Percentiles rank a stretch among this genome's conserved stretches.
Conservation (phyloP, 2,888 invertebrate genomes). For the Yponomeuta plumbellus region DNA sequence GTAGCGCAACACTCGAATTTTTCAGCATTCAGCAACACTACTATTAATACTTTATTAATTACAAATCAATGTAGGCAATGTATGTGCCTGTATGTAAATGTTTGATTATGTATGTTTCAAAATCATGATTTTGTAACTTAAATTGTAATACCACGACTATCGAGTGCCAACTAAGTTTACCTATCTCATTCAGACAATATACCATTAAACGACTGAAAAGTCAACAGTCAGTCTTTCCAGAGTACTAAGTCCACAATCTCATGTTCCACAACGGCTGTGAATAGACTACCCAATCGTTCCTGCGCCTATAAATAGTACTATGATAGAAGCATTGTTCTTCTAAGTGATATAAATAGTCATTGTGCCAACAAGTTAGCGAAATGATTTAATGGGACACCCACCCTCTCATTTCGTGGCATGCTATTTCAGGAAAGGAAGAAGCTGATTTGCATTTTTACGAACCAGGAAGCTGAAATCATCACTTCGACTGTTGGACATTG, state of each 20-base stretch:
- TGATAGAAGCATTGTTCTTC: slow-evolving; percentile 23
- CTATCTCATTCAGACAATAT: too few relatives aligned
- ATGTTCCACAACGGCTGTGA: neutral
- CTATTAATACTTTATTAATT: too few relatives aligned
- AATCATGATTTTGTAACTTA: too few relatives aligned
- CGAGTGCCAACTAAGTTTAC: too few relatives aligned
- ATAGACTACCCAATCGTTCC: neutral
- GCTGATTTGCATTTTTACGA: slow-evolving; percentile 72
- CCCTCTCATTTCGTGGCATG: slow-evolving; percentile 50
- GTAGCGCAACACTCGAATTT: too few relatives aligned
- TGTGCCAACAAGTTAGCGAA: slow-evolving; percentile 37
- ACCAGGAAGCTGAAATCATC: slow-evolving; percentile 64
- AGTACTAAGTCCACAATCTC: neutral
- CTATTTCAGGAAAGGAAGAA: slow-evolving; percentile 49
- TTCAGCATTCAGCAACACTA: too few relatives aligned
- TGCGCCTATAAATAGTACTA: slow-evolving; percentile 38
- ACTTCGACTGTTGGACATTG: neutral
- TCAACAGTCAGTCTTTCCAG: neutral
- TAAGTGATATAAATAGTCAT: slow-evolving; percentile 31
- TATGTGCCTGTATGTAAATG: too few relatives aligned
- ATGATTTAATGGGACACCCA: slow-evolving; percentile 51
- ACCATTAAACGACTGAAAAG: neutral
- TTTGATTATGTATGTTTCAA: too few relatives aligned
- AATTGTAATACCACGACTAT: too few relatives aligned
- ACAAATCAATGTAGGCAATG: too few relatives aligned